These are phyloP conservation scores for Agrochola lychnidis DNA, from an alignment of 2,888 invertebrate genomes.

Conservation along the genomic window DNA sequence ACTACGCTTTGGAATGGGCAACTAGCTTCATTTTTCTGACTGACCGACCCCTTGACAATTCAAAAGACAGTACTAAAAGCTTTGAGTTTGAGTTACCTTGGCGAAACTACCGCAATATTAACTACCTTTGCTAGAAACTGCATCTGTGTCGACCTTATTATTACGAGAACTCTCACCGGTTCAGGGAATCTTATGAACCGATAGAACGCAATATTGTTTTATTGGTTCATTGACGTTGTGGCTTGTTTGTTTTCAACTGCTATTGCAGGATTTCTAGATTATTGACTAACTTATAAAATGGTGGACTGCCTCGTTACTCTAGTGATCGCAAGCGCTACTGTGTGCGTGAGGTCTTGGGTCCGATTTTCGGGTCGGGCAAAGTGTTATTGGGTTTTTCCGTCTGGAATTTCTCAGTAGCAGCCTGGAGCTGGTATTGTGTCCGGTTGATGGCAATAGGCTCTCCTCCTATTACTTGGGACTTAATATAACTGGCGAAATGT, in stretches of 20 bases:
- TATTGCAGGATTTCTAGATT: background rate
- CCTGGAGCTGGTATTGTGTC: background rate
- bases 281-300: background rate
- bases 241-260: background rate
- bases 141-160: background rate
- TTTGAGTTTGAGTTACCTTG: too few relatives aligned
- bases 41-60: too few relatives aligned
- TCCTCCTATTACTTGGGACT: too few relatives aligned
- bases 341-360: background rate
- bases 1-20: too few relatives aligned
- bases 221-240: conserved; percentile 9
- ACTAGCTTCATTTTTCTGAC: too few relatives aligned
- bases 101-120: background rate
- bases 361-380: background rate
- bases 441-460: background rate
- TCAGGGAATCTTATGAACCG: background rate
- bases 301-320: background rate
- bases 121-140: background rate
- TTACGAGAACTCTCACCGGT: background rate
- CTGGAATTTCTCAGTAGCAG: background rate
- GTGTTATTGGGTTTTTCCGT: background rate
- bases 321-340: background rate
- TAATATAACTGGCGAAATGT: too few relatives aligned
- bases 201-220: conserved; percentile 20
- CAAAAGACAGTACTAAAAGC: too few relatives aligned